Base-by-base conservation (phyloP, 1,140 invertebrate species). In the Psilanteris sp. region DNA sequence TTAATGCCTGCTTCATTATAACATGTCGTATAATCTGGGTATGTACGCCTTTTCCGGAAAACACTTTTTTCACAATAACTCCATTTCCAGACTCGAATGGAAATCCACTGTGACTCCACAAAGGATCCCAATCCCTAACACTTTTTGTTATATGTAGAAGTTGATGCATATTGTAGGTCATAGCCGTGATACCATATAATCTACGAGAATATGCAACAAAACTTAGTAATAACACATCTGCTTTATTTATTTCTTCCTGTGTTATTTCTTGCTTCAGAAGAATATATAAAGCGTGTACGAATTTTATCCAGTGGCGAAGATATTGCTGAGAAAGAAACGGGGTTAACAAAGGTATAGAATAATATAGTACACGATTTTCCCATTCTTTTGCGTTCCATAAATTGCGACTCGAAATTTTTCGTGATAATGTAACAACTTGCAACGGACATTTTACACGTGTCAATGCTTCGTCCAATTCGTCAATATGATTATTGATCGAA, bases 81-180 rank as follows among this genome's bases (percentile, higher is more conserved):
- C 67, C 59, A 62, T 71, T 77, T 5, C 37, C 44, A 20, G 15
- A 44, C 36, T 77, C 74, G 27, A 77, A 77, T 8, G 34, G 14
- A 37, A 52, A 77, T 9, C 52, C 67, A 24, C 27, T 52, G 20
- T 77, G 66, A 18, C 14, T 8, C 50, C 39, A 64, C 9, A 75
- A 6, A 5, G 48, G 72, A 11, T 64, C 64, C 55, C 54, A 68
- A n/a, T 68, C 11, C 14, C 13, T 13, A 0, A 77, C 67, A 48
- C 52, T 66, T 54, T 54, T 39, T 11, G 7, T 8, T 8, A 77
- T 5, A 55, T 77, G 74, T 14, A 66, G 11, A 4, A 72, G 31
- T 22, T 59, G 54, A 24, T 77, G 74, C 2, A 77, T 18, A 52
- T 77, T 77, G 13, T 27, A 61, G 1, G 59, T 77, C 67, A 77